Conservation (phyloP, 2,797 vertebrate genomes). For the Streptopelia turtur region DNA sequence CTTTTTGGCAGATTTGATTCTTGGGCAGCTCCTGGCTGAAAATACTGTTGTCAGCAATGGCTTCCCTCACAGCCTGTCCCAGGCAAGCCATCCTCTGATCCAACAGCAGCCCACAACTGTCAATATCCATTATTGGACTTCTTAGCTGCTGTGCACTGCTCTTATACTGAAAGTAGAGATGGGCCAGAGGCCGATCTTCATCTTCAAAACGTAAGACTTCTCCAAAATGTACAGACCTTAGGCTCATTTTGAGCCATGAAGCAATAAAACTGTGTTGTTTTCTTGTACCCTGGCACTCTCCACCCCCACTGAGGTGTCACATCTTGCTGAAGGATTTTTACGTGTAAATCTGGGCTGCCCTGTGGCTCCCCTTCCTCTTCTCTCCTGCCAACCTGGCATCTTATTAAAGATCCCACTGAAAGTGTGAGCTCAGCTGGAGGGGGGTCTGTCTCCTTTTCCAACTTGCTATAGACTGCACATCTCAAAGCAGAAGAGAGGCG, state of each 20-base stretch:
- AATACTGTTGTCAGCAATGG: background rate
- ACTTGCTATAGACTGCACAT: background rate
- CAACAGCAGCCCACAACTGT: background rate
- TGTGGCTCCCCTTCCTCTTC: background rate
- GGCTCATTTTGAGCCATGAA: background rate
- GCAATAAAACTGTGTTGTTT: background rate
- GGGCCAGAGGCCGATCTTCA: background rate
- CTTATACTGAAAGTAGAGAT: background rate
- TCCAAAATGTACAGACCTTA: background rate
- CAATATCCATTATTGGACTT: background rate
- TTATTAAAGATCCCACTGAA: slow-evolving; percentile 12
- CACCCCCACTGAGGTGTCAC: background rate
- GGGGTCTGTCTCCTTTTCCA: background rate
- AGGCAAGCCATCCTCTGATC: background rate
- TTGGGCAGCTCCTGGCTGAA: background rate
- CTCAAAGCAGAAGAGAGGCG: slow-evolving; percentile 8
- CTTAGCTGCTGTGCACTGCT: background rate
- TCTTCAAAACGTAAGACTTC: background rate
- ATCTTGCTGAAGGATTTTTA: background rate
- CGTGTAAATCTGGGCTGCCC: background rate
- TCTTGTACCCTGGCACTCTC: background rate
- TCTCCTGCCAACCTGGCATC: background rate
- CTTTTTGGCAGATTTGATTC: background rate
- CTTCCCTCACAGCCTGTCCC: background rate
- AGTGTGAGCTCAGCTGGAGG: background rate